Percentiles rank a stretch among this genome's conserved stretches.
Evolutionary conservation across 2,888 invertebrate species (phyloP).

Genomic region (Lithophane ornitopus): DNA sequence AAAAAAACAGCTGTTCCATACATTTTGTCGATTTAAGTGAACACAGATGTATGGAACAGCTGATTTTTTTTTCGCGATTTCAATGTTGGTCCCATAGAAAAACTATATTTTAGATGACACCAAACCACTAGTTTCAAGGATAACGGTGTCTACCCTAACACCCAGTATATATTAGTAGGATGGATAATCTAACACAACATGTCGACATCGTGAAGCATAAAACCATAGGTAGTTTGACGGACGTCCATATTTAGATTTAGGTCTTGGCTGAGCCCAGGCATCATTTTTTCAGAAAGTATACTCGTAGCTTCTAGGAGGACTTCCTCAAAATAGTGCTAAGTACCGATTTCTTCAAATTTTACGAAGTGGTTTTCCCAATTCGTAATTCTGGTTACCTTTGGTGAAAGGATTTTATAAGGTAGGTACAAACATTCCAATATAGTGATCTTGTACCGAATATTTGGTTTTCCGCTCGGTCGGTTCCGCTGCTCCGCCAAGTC

Average conservation of each 20-base stretch:
- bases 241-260: not conserved
- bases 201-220: not conserved
- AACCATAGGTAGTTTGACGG: not conserved
- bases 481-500: constrained; percentile 14
- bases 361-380: not conserved
- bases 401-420: constrained; percentile 19
- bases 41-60: no score
- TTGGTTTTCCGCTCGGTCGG: constrained; percentile 15
- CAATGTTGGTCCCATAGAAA: no score
- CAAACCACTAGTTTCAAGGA: no score
- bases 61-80: no score
- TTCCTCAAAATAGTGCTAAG: not conserved
- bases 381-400: not conserved
- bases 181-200: not conserved
- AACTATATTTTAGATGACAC: no score
- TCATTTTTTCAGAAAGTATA: not conserved
- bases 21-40: no score
- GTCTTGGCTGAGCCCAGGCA: not conserved
- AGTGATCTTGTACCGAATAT: constrained; percentile 16
- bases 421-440: constrained; percentile 20
- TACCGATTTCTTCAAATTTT: not conserved
- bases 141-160: no score
- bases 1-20: no score
- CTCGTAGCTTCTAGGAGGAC: not conserved
- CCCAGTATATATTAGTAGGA: no score